These are phyloP conservation scores for Drosophila quinaria DNA, from an alignment of 2,888 invertebrate species.

Conservation along the genomic window DNA sequence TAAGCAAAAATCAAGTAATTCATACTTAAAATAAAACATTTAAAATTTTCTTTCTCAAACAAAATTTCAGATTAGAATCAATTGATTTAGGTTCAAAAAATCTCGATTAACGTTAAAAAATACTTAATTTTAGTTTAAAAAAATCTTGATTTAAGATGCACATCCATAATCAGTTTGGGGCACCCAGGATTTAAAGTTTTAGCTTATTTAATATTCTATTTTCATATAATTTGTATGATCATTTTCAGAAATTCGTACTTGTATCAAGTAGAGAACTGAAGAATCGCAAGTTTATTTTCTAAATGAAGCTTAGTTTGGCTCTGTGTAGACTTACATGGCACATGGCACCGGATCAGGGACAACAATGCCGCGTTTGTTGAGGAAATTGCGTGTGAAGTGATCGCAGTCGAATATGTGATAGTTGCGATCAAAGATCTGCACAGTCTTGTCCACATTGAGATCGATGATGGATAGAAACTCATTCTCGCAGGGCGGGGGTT, in stretches of 20 bases:
- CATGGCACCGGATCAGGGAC: constrained; percentile 90
- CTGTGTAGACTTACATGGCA: constrained; percentile 83
- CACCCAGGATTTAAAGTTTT: too few relatives aligned
- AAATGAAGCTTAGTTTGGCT: background rate
- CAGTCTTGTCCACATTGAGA: constrained; percentile 93
- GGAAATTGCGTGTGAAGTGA: constrained; percentile 93
- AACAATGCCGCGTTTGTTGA: constrained; percentile 93
- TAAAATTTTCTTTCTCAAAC: too few relatives aligned
- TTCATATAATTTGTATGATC: background rate
- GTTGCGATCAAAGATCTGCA: constrained; percentile 93
- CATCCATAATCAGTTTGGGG: too few relatives aligned
- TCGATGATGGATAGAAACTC: constrained; percentile 94
- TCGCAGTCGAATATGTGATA: constrained; percentile 95
- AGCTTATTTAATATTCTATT: background rate
- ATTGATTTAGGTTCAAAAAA: too few relatives aligned
- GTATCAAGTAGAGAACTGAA: background rate
- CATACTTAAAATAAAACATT: too few relatives aligned
- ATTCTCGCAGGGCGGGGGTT: constrained; percentile 90
- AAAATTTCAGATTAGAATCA: too few relatives aligned
- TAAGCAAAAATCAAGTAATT: too few relatives aligned
- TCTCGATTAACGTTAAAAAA: too few relatives aligned
- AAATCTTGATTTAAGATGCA: too few relatives aligned
- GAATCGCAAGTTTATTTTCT: background rate
- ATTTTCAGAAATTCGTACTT: background rate
- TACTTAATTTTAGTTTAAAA: too few relatives aligned